Conservation (phyloP, 2,888 invertebrate species). For the Agelastica alni region DNA sequence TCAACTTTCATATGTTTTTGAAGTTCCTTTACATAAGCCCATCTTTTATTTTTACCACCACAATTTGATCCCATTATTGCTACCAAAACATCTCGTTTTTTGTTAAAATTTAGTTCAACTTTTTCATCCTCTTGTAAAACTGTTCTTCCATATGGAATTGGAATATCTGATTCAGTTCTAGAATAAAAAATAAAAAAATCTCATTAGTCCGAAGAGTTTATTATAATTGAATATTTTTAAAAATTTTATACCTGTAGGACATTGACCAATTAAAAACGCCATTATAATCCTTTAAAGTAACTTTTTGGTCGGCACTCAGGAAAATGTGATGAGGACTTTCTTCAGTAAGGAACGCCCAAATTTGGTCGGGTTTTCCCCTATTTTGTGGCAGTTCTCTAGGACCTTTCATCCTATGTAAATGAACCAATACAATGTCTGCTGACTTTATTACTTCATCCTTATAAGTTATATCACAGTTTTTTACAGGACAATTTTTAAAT, state of each 20-base stretch:
- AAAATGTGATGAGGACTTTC: constrained; percentile 69
- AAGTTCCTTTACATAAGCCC: constrained; percentile 62
- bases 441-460: constrained; percentile 55
- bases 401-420: constrained; percentile 59
- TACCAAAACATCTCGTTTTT: constrained; percentile 57
- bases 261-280: constrained; percentile 75
- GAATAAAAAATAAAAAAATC: too few species aligned
- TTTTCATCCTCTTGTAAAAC: constrained; percentile 44
- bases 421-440: constrained; percentile 70
- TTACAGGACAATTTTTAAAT: constrained; percentile 64
- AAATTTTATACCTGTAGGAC: constrained; percentile 62
- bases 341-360: constrained; percentile 73
- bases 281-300: constrained; percentile 55
- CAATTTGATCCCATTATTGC: constrained; percentile 67
- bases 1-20: constrained; percentile 64
- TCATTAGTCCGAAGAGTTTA: too few species aligned
- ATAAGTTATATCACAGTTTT: constrained; percentile 66
- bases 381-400: constrained; percentile 60
- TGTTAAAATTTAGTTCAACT: constrained; percentile 44
- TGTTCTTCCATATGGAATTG: constrained; percentile 69
- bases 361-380: constrained; percentile 59
- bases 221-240: too few species aligned
- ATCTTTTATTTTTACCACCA: constrained; percentile 57
- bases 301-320: constrained; percentile 41
- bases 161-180: constrained; percentile 67